Conservation (phyloP, 2,113 vertebrate genomes). For the Morphnarchus princeps region DNA sequence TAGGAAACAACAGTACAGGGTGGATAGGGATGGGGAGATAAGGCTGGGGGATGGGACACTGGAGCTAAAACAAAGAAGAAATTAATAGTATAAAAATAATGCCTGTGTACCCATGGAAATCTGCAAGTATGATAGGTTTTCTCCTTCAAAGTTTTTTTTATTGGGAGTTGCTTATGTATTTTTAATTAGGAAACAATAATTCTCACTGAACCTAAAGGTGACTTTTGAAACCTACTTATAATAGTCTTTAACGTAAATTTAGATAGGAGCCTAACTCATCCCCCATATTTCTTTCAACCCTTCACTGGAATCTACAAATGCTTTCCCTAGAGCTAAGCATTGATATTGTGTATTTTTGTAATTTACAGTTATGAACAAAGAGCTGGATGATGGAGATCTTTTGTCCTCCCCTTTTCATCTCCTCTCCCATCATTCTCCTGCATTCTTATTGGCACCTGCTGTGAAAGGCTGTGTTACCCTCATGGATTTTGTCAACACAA, state of each 20-base stretch:
- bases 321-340: background rate
- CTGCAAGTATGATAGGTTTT: background rate
- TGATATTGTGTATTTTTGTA: background rate
- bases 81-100: background rate
- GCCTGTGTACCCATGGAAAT: background rate
- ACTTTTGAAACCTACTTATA: background rate
- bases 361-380: background rate
- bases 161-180: background rate
- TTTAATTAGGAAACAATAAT: background rate
- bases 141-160: background rate
- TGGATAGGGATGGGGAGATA: constrained; percentile 2
- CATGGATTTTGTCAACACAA: background rate
- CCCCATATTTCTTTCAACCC: background rate
- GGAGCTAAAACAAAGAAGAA: constrained; percentile 34
- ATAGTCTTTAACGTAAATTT: background rate
- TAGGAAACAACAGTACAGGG: constrained; percentile 13
- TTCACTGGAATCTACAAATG: background rate
- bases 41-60: constrained; percentile 8
- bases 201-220: background rate
- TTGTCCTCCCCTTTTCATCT: background rate
- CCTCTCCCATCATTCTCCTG: background rate
- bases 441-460: background rate
- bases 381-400: background rate
- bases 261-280: background rate
- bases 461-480: background rate